Evolutionary conservation across 2,797 vertebrate genomes (phyloP).

Genomic region (Lacerta viridis): DNA sequence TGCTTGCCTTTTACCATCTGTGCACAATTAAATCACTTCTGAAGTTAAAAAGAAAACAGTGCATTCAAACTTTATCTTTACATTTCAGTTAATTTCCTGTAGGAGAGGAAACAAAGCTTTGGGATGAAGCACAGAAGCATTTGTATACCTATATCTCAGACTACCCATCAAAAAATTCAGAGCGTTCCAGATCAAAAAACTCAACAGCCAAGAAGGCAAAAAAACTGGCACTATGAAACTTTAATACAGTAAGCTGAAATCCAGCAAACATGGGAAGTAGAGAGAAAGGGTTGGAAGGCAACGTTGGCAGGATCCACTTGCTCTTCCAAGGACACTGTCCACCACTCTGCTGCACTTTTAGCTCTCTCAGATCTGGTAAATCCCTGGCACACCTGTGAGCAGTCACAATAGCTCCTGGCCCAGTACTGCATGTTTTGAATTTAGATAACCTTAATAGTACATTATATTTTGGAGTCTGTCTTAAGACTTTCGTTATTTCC

Average conservation of each 20-base stretch:
- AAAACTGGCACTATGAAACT: background rate
- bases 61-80: background rate
- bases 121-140: background rate
- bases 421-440: background rate
- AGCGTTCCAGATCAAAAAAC: background rate
- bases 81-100: background rate
- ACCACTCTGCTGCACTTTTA: background rate
- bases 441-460: slow-evolving; percentile 5
- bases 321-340: background rate
- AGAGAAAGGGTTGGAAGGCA: background rate
- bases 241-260: background rate
- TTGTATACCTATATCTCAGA: background rate
- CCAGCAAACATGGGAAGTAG: background rate
- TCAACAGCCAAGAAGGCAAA: background rate
- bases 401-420: background rate
- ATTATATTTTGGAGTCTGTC: slow-evolving; percentile 27
- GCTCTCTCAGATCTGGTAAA: background rate
- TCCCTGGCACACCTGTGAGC: background rate
- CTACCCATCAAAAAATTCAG: background rate
- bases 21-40: background rate
- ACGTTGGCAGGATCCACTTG: background rate
- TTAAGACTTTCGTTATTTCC: slow-evolving; percentile 18
- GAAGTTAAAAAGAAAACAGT: background rate
- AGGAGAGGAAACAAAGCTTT: background rate
- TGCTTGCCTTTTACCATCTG: background rate